These are phyloP conservation scores for Pilophorus perplexus DNA, from an alignment of 2,888 invertebrate species.

Conservation along the genomic window DNA sequence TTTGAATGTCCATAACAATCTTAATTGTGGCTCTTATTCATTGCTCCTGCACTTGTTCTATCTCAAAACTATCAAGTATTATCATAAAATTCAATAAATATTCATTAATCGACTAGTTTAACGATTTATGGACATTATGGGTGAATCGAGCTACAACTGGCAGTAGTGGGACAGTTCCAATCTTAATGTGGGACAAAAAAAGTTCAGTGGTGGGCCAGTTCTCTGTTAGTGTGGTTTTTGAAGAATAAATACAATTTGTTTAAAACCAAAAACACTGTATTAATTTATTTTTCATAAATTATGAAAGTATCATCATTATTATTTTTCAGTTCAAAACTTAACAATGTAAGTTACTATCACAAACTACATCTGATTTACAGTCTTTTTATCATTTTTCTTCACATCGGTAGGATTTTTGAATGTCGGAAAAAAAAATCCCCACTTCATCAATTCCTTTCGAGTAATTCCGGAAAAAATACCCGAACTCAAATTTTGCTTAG, in stretches of 20 bases:
- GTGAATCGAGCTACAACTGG: slow-evolving; percentile 1
- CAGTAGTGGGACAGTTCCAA: neutral
- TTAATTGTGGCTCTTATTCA: slow-evolving; percentile 7
- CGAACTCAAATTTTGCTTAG: no score
- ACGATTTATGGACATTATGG: neutral
- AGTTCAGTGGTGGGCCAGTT: neutral
- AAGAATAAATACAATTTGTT: no score
- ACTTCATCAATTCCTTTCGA: no score
- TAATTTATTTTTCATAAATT: no score
- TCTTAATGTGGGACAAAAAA: neutral
- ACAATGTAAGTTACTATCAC: neutral
- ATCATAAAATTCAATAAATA: neutral
- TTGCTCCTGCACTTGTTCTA: slow-evolving; percentile 4
- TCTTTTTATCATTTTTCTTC: slow-evolving; percentile 2
- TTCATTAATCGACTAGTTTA: slow-evolving; percentile 5
- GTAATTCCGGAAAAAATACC: no score
- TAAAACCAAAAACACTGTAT: no score
- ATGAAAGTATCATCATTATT: neutral
- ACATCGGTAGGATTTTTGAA: neutral
- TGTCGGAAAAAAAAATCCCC: no score
- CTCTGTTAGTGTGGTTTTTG: no score
- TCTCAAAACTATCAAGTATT: slow-evolving; percentile 2
- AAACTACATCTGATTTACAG: neutral
- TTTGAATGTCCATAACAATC: no score
- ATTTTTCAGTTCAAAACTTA: slow-evolving; percentile 2